Evolutionary conservation across 1,140 invertebrate genomes (phyloP).

Genomic region (Hormaphis cornu): DNA sequence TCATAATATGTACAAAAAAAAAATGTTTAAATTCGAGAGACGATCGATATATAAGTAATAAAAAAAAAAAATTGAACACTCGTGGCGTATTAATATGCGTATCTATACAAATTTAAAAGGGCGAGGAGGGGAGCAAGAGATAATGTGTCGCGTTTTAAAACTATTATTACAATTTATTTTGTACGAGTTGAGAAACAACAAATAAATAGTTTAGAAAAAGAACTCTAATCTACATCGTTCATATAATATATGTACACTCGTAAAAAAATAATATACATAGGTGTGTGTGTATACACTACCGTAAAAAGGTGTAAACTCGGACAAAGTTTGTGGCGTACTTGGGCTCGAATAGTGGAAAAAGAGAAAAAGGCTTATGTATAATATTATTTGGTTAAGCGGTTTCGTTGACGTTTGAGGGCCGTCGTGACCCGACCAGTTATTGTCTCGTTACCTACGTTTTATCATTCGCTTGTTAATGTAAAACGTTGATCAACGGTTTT

Average conservation of each 20-base stretch:
- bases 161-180: neutral
- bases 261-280: constrained; percentile 21
- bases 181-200: constrained; percentile 7
- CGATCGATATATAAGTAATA: neutral
- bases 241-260: neutral
- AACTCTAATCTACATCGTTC: neutral
- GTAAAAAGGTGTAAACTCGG: too few species aligned
- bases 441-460: too few species aligned
- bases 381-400: too few species aligned
- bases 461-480: too few species aligned
- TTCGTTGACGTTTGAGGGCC: too few species aligned
- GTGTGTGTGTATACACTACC: too few species aligned
- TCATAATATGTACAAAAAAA: neutral
- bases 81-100: constrained; percentile 4
- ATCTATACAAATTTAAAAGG: neutral
- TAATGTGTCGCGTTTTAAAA: neutral
- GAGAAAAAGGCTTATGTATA: too few species aligned
- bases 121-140: neutral
- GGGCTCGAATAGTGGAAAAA: too few species aligned
- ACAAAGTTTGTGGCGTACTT: too few species aligned
- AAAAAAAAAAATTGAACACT: constrained; percentile 26
- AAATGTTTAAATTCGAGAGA: neutral
- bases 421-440: too few species aligned
- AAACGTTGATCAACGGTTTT: too few species aligned
- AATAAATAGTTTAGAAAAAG: neutral